A percentile compares a stretch with the other conserved stretches of the same genome.
Evolutionary conservation across 2,888 invertebrate genomes (phyloP).

Genomic region (Pristionchus mayeri): DNA sequence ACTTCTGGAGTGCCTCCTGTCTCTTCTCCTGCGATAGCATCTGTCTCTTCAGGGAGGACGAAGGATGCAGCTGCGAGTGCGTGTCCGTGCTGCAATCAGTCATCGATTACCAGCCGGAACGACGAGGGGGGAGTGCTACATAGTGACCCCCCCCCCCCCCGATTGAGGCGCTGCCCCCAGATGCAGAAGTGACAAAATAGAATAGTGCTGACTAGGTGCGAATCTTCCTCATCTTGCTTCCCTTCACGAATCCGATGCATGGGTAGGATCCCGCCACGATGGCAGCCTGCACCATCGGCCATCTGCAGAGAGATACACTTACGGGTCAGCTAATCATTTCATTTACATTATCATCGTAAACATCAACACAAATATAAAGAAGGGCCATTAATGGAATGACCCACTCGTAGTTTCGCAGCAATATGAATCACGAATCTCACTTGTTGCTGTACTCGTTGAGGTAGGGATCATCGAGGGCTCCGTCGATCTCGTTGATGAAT

Average conservation of each 20-base stretch:
- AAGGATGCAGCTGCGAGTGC: conserved; percentile 66
- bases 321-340: not conserved
- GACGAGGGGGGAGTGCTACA: no score
- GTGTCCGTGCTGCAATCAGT: conserved; percentile 59
- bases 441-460: conserved; percentile 51
- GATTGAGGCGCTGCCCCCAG: not conserved
- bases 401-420: no score
- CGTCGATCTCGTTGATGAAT: conserved; percentile 42
- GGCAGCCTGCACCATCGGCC: conserved; percentile 92
- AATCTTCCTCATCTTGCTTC: conserved; percentile 68
- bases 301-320: conserved; percentile 84
- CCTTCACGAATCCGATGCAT: conserved; percentile 83
- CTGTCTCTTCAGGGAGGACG: conserved; percentile 56
- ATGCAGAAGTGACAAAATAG: not conserved
- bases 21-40: conserved; percentile 38
- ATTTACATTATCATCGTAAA: no score
- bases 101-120: no score
- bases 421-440: not conserved
- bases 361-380: no score
- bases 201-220: conserved; percentile 62
- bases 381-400: no score
- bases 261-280: conserved; percentile 92
- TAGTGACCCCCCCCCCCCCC: no score
- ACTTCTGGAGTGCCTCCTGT: conserved; percentile 26
- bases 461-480: conserved; percentile 48